Percentiles rank a stretch among this genome's conserved stretches.
Evolutionary conservation across 2,113 vertebrate species (phyloP).

Genomic region (Dromaius novaehollandiae): DNA sequence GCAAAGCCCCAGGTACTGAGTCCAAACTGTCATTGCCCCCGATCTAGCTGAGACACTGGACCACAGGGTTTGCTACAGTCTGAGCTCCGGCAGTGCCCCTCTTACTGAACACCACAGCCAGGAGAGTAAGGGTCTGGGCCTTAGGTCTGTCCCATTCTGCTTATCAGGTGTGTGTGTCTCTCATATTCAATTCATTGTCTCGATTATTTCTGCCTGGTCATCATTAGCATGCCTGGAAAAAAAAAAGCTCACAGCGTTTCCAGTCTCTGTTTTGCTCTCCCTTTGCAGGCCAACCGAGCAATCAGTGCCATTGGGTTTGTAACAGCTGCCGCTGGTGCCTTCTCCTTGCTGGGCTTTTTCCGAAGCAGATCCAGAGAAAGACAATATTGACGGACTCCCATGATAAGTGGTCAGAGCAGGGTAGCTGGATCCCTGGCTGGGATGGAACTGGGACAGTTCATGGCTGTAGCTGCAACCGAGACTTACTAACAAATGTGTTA

Average conservation of each 20-base stretch:
- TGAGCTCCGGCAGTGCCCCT: background rate
- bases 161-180: accelerated
- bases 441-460: background rate
- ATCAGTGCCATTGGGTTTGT: slow-evolving; percentile 84
- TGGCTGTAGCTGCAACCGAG: background rate
- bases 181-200: background rate
- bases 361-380: slow-evolving; percentile 82
- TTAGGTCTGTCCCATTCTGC: background rate
- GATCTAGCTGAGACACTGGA: background rate
- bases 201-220: background rate
- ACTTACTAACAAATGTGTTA: background rate
- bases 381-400: slow-evolving; percentile 72
- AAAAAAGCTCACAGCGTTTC: accelerated
- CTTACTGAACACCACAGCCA: no score
- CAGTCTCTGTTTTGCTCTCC: slow-evolving; percentile 1
- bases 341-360: slow-evolving; percentile 87
- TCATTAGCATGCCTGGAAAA: background rate
- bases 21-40: background rate
- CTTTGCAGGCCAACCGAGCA: slow-evolving; percentile 82
- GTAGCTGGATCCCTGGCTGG: background rate
- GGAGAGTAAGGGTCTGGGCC: accelerated
- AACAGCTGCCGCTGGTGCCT: slow-evolving; percentile 82
- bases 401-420: background rate
- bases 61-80: background rate
- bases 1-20: accelerated